Percentiles rank a stretch among this genome's conserved stretches.
phyloP scores from a whole-genome alignment of 2,113 vertebrate species.

The Mobula birostris region DNA sequence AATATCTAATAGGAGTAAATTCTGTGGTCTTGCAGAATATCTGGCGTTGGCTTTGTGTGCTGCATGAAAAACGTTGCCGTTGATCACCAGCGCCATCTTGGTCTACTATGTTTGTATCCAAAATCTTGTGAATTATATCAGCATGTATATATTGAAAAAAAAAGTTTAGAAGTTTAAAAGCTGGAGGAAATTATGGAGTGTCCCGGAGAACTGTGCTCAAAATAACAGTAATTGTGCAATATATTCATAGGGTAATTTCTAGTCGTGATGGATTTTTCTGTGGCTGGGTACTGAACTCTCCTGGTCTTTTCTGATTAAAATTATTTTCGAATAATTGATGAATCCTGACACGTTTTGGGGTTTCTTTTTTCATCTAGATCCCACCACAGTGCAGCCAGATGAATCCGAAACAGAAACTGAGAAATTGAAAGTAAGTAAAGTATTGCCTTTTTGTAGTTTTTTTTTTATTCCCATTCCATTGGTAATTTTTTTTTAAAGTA shows the following conservation, averaged over 20 bases:
- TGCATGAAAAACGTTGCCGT: too few species aligned
- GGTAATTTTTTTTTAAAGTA: too few species aligned
- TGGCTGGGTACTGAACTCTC: neutral
- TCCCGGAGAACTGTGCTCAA: neutral
- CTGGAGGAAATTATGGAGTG: neutral
- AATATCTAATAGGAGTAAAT: neutral
- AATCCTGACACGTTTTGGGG: neutral
- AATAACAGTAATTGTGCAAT: neutral
- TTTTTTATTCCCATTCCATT: too few species aligned
- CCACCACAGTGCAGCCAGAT: neutral
- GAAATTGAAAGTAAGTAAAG: slow-evolving; percentile 27
- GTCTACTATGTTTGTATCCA: too few species aligned
- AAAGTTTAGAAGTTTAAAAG: neutral
- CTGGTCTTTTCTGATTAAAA: neutral
- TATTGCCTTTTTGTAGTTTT: neutral
- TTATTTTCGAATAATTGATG: neutral
- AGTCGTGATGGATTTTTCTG: neutral
- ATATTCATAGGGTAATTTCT: neutral
- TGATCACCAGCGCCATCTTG: too few species aligned
- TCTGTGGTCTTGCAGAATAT: neutral
- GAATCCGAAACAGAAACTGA: slow-evolving; percentile 1
- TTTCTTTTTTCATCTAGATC: neutral
- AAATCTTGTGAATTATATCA: neutral
- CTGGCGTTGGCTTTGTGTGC: too few species aligned
- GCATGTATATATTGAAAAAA: neutral